phyloP scores from a whole-genome alignment of 2,888 invertebrate genomes.

The Zygogramma bicolorata region DNA sequence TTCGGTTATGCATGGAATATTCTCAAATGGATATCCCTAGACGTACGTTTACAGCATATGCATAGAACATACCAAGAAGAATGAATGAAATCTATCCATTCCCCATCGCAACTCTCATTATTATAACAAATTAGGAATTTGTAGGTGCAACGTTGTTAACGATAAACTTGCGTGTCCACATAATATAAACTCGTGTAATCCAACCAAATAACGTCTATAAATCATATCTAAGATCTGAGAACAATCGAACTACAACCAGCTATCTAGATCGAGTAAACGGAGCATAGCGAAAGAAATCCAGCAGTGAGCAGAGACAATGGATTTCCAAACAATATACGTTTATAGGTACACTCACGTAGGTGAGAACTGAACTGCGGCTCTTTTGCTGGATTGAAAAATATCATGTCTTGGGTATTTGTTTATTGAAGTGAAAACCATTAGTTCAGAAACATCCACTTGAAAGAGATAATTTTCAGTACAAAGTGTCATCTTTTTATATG shows the following conservation, averaged over 20 bases:
- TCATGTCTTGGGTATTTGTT: background rate
- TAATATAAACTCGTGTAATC: conserved; percentile 29
- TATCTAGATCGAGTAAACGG: conserved; percentile 29
- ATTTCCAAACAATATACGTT: background rate
- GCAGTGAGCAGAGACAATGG: background rate
- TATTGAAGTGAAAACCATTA: background rate
- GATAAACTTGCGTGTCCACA: conserved; percentile 38
- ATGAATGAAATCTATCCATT: too few species aligned
- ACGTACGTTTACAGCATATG: too few species aligned
- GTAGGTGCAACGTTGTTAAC: conserved; percentile 26
- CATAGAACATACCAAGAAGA: too few species aligned
- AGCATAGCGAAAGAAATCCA: conserved; percentile 12
- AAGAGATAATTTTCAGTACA: too few species aligned
- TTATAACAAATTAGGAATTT: background rate
- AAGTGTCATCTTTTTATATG: too few species aligned
- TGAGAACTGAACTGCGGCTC: background rate
- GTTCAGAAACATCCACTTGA: too few species aligned
- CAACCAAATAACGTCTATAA: conserved; percentile 38
- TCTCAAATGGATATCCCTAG: too few species aligned
- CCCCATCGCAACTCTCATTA: background rate
- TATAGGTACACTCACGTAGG: background rate
- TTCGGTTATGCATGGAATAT: too few species aligned
- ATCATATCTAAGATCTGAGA: conserved; percentile 37
- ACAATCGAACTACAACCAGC: conserved; percentile 22
- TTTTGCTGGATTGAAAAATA: background rate